Percentiles rank a stretch among this genome's conserved stretches.
Evolutionary conservation across 1,140 invertebrate genomes (phyloP).

Genomic region (Meloidogyne chitwoodi): DNA sequence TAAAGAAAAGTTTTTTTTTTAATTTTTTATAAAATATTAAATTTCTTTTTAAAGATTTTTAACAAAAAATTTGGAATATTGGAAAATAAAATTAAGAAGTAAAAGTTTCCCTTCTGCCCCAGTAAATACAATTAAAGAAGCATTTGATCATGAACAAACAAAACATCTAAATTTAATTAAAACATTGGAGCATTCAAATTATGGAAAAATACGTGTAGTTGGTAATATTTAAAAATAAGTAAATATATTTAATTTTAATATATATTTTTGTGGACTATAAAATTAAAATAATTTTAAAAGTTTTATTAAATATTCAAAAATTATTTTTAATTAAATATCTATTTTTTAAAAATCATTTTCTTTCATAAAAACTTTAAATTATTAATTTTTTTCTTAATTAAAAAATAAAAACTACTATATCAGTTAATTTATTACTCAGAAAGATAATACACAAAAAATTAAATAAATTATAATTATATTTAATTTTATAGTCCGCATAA

Average conservation of each 20-base stretch:
- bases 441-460: no score
- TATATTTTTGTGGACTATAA: neutral
- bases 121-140: constrained; percentile 78
- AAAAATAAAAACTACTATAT: no score
- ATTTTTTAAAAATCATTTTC: no score
- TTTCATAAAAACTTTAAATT: no score
- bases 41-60: constrained; percentile 63
- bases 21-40: neutral
- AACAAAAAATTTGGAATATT: constrained; percentile 72
- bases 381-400: no score
- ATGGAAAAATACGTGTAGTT: constrained; percentile 74
- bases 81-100: constrained; percentile 72
- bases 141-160: constrained; percentile 68
- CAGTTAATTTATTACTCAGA: no score
- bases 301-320: no score
- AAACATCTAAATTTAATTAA: constrained; percentile 73
- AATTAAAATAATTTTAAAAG: neutral
- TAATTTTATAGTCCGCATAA: no score
- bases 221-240: no score
- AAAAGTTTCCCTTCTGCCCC: constrained; percentile 80
- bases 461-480: no score
- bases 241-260: neutral
- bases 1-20: constrained; percentile 60
- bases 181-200: constrained; percentile 70
- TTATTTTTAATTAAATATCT: no score